Conservation (phyloP, 1,140 invertebrate species). For the Zelostemma sp. region DNA sequence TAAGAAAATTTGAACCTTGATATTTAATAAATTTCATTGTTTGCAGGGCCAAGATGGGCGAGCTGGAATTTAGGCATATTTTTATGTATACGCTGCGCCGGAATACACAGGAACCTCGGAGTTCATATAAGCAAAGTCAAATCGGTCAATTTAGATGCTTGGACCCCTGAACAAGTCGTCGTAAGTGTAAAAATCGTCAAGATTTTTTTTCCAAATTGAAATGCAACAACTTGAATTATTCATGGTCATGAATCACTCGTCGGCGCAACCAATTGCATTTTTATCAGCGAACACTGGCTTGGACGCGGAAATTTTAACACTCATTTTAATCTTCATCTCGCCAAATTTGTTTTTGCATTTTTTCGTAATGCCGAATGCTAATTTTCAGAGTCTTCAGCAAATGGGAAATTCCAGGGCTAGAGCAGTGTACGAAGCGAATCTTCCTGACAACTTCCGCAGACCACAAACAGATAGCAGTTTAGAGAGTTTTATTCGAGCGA, state of each 20-base stretch:
- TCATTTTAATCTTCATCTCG: no score
- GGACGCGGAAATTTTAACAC: no score
- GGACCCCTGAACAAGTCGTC: slow-evolving; percentile 98
- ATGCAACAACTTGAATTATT: no score
- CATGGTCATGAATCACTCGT: no score
- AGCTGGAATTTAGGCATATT: slow-evolving; percentile 99
- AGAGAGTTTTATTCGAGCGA: slow-evolving; percentile 95
- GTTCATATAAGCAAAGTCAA: slow-evolving; percentile 99
- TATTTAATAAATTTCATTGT: slow-evolving; percentile 11
- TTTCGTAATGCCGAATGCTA: no score
- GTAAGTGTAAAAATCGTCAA: slow-evolving; percentile 59
- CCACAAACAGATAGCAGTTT: slow-evolving; percentile 95
- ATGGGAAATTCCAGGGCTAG: slow-evolving; percentile 98
- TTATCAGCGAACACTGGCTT: slow-evolving; percentile 2
- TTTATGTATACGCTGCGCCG: slow-evolving; percentile 97
- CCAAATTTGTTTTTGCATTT: no score
- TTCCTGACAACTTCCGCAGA: slow-evolving; percentile 94
- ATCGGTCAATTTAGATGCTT: slow-evolving; percentile 97
- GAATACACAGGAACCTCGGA: slow-evolving; percentile 97
- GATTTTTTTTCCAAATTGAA: no score
- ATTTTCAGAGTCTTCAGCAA: slow-evolving; percentile 88
- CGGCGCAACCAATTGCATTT: slow-evolving; percentile 5
- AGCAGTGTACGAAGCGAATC: slow-evolving; percentile 97
- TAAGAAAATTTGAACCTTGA: no score
- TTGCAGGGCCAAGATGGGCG: slow-evolving; percentile 95